Percentiles rank a stretch among this genome's conserved stretches.
These are phyloP conservation scores for Brachionus rubens DNA, from an alignment of 1,140 invertebrate species.

Conservation along the genomic window DNA sequence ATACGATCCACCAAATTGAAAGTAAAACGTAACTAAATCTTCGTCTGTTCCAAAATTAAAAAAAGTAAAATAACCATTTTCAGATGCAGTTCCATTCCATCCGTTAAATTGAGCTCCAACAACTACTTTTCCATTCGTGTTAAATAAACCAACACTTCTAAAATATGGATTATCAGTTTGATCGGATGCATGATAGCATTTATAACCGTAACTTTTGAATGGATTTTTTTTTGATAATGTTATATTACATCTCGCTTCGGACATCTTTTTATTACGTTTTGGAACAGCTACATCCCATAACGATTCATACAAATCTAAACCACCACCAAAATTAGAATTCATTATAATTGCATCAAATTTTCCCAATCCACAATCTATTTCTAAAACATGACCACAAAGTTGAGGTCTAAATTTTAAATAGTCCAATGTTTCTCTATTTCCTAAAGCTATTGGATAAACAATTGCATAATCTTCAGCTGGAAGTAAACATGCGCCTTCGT, in stretches of 20 bases:
- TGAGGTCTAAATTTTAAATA: slow-evolving; percentile 44
- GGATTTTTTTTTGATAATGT: slow-evolving; percentile 31
- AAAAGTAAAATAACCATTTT: slow-evolving; percentile 42
- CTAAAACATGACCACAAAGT: slow-evolving; percentile 30
- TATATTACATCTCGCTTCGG: background rate
- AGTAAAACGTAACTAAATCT: slow-evolving; percentile 22
- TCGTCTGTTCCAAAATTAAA: slow-evolving; percentile 28
- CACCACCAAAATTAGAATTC: slow-evolving; percentile 37
- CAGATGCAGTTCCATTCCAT: background rate
- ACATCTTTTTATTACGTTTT: slow-evolving; percentile 15
- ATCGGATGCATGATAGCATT: slow-evolving; percentile 29
- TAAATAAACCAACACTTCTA: slow-evolving; percentile 16
- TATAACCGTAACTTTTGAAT: background rate
- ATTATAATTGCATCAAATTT: slow-evolving; percentile 8
- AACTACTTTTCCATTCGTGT: slow-evolving; percentile 11
- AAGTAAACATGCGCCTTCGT: slow-evolving; percentile 3
- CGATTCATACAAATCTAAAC: slow-evolving; percentile 12
- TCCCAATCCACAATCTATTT: slow-evolving; percentile 25
- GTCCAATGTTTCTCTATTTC: slow-evolving; percentile 7
- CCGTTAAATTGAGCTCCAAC: slow-evolving; percentile 3
- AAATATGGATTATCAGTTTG: slow-evolving; percentile 33
- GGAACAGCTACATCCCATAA: slow-evolving; percentile 1
- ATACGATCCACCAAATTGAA: slow-evolving; percentile 22
- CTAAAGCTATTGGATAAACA: slow-evolving; percentile 15
- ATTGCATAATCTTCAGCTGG: background rate